These are phyloP conservation scores for Solenopsis fugax DNA, from an alignment of 1,140 invertebrate species.

Conservation along the genomic window DNA sequence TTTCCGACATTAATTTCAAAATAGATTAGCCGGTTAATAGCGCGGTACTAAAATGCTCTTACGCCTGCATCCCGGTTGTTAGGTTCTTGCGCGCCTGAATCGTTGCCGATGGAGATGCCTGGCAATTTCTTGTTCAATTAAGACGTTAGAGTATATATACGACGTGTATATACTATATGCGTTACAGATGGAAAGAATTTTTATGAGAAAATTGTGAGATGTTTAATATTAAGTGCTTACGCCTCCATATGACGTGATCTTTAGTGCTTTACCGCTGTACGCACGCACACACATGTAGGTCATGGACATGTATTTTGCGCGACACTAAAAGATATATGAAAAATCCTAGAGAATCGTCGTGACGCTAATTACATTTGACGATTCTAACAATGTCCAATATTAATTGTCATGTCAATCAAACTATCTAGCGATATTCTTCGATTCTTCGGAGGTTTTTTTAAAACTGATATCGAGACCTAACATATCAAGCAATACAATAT, in stretches of 20 bases:
- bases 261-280: background rate
- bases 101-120: background rate
- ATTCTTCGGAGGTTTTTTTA: background rate
- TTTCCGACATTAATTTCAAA: conserved; percentile 27
- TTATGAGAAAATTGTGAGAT: background rate
- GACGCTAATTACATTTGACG: background rate
- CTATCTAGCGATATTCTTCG: too few relatives aligned
- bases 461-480: background rate
- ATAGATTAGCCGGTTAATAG: conserved; percentile 30
- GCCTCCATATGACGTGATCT: background rate
- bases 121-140: conserved; percentile 16
- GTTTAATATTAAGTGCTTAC: background rate
- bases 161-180: background rate
- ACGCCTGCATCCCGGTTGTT: background rate
- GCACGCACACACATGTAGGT: conserved; percentile 50
- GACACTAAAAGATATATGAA: conserved; percentile 54
- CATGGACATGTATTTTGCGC: background rate
- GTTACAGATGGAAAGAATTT: background rate
- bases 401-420: background rate
- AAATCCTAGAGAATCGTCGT: background rate
- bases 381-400: background rate
- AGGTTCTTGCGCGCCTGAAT: conserved; percentile 7
- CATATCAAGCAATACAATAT: background rate
- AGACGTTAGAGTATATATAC: background rate
- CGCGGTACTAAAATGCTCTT: conserved; percentile 19